A percentile compares a stretch with the other conserved stretches of the same genome.
phyloP scores from a whole-genome alignment of 2,113 vertebrate species.

The Antechinus stuartii region DNA sequence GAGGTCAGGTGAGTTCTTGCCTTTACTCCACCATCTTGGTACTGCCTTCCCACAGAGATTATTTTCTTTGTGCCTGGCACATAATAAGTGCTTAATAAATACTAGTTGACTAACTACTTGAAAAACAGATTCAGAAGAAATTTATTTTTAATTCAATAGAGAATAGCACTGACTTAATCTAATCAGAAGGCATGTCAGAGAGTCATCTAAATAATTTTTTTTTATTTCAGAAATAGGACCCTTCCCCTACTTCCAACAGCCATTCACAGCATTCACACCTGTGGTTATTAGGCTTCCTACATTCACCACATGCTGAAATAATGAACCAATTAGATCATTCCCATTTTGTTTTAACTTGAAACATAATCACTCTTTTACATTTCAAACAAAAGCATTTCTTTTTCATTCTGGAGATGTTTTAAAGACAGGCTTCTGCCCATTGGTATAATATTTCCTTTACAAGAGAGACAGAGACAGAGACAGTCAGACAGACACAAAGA shows the following conservation, averaged over 20 bases:
- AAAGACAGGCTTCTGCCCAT: neutral
- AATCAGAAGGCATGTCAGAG: neutral
- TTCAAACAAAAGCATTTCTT: neutral
- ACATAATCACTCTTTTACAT: neutral
- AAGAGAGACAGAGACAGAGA: neutral
- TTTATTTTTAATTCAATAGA: no score
- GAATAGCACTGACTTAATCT: neutral
- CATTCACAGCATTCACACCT: neutral
- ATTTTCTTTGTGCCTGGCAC: no score
- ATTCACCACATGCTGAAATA: slow-evolving; percentile 17
- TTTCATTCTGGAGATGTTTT: neutral
- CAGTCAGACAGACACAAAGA: no score
- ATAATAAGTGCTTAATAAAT: no score
- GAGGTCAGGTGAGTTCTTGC: no score
- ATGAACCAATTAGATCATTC: neutral
- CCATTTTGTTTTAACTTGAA: neutral
- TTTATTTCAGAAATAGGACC: neutral
- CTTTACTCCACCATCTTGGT: no score
- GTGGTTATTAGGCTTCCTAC: slow-evolving; percentile 1
- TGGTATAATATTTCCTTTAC: neutral
- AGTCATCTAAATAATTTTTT: neutral
- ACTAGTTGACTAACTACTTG: neutral
- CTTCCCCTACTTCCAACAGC: neutral
- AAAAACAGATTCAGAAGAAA: neutral
- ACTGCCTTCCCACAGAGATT: no score